Conservation (phyloP, 2,797 vertebrate species). For the Mastacembelus armatus region DNA sequence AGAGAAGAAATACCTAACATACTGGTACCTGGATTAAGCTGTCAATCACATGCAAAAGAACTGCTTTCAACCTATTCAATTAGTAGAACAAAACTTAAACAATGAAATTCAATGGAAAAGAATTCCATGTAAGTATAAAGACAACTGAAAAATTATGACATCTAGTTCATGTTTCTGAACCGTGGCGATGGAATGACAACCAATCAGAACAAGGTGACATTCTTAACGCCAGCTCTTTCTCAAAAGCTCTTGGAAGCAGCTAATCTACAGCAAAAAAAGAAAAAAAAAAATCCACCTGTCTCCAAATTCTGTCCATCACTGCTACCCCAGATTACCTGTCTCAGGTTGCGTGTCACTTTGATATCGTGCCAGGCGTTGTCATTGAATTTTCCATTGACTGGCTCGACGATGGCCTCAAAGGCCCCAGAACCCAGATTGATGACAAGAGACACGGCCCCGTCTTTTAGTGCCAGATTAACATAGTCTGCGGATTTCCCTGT, state of each 20-base stretch:
- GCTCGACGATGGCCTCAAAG: conserved; percentile 98
- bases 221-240: conserved; percentile 66
- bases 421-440: conserved; percentile 99
- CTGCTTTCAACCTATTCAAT: conserved; percentile 25
- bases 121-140: conserved; percentile 52
- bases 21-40: conserved; percentile 17
- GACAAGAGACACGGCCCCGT: conserved; percentile 95
- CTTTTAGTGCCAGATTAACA: conserved; percentile 97
- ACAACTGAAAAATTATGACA: conserved; percentile 52
- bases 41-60: conserved; percentile 30
- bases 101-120: conserved; percentile 53
- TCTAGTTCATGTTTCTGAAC: conserved; percentile 62
- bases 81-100: conserved; percentile 38
- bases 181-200: conserved; percentile 79
- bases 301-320: conserved; percentile 57
- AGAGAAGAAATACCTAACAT: conserved; percentile 37
- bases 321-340: conserved; percentile 92
- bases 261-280: conserved; percentile 44
- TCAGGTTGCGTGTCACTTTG: conserved; percentile 99
- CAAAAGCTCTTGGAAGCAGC: conserved; percentile 65
- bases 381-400: conserved; percentile 98
- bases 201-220: conserved; percentile 74
- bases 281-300: conserved; percentile 48
- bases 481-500: conserved; percentile 98
- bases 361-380: conserved; percentile 99